These are phyloP conservation scores for Catharus ustulatus DNA, from an alignment of 2,797 vertebrate genomes.

Conservation along the genomic window DNA sequence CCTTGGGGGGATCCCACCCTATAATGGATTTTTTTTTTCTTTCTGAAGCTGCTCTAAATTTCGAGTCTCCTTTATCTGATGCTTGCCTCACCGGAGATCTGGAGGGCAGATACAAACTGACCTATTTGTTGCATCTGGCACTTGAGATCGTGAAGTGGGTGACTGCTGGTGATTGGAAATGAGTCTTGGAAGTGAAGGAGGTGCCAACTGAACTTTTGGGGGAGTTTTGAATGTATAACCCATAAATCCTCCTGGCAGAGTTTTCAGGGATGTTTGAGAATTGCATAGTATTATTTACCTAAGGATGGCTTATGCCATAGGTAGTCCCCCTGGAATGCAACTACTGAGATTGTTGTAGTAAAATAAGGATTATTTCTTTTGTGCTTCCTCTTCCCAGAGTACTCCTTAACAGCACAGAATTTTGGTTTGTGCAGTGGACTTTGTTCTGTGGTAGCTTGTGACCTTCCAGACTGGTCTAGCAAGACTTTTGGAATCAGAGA, in stretches of 20 bases:
- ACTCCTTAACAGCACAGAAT: neutral
- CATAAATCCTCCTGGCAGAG: neutral
- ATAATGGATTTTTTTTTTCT: accelerated
- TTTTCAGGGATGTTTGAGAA: neutral
- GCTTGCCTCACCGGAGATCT: neutral
- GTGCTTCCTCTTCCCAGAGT: neutral
- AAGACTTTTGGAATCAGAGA: neutral
- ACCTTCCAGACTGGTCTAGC: neutral
- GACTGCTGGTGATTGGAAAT: neutral
- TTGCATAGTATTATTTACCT: neutral
- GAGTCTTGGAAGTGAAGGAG: neutral
- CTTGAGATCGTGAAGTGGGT: neutral
- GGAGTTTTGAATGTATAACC: neutral
- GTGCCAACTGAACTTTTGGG: neutral
- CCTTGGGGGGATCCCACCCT: neutral
- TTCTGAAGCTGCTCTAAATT: neutral
- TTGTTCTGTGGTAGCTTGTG: neutral
- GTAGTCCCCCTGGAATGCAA: neutral
- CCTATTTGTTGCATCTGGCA: neutral
- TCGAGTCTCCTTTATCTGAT: accelerated
- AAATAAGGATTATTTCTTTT: neutral
- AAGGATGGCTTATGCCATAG: neutral
- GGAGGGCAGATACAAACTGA: neutral
- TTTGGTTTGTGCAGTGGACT: neutral
- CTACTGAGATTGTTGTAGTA: neutral